Conservation (phyloP, 2,113 vertebrate species). For the Pimephales promelas region DNA sequence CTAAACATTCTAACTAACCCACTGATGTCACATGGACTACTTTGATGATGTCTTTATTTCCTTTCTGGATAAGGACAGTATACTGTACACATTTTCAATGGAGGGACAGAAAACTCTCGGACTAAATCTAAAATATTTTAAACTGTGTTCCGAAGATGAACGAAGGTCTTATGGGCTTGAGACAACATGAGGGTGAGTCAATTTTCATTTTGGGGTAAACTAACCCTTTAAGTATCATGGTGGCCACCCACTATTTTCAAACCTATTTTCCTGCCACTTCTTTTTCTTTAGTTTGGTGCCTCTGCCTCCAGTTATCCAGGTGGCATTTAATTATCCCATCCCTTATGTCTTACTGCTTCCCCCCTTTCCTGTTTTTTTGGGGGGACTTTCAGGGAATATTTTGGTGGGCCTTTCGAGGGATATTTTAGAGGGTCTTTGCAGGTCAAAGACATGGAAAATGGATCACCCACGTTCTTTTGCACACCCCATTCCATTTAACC, state of each 20-base stretch:
- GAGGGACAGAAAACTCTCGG: too few species aligned
- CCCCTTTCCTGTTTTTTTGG: background rate
- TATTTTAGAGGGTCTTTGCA: slow-evolving; percentile 37
- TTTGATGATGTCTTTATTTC: too few species aligned
- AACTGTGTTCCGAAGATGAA: too few species aligned
- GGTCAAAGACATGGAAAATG: slow-evolving; percentile 37
- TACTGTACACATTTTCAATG: too few species aligned
- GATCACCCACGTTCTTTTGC: slow-evolving; percentile 53
- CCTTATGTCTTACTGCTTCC: background rate
- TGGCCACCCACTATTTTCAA: slow-evolving; percentile 2
- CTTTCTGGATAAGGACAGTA: too few species aligned
- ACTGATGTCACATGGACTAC: too few species aligned
- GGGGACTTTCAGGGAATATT: slow-evolving; percentile 33
- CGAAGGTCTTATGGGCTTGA: too few species aligned
- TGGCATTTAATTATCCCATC: background rate
- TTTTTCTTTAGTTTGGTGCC: background rate
- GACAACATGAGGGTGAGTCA: too few species aligned
- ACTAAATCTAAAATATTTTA: too few species aligned
- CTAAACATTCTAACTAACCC: too few species aligned
- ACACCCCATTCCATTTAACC: slow-evolving; percentile 77
- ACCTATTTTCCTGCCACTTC: slow-evolving; percentile 10
- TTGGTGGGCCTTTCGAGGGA: slow-evolving; percentile 29
- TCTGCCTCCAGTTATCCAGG: background rate
- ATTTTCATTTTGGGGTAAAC: too few species aligned
- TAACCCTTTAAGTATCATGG: slow-evolving; percentile 14